phyloP scores from a whole-genome alignment of 2,797 vertebrate species.

The Crocodylus rhombifer region DNA sequence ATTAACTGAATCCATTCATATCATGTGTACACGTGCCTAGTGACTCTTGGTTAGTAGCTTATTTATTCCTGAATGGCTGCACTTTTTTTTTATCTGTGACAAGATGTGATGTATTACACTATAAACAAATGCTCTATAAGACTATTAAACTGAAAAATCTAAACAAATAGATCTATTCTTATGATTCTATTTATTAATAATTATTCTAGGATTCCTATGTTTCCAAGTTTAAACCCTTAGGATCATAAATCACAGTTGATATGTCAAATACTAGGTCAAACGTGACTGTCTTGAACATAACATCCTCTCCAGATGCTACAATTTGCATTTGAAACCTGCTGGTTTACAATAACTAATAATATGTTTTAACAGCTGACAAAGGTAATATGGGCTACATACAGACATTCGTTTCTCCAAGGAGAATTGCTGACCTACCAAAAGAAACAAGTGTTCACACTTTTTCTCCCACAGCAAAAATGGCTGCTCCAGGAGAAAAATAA shows the following conservation, averaged over 20 bases:
- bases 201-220: conserved; percentile 10
- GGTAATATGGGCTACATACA: not conserved
- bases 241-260: not conserved
- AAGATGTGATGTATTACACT: not conserved
- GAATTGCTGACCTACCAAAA: too few relatives aligned
- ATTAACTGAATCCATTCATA: too few relatives aligned
- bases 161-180: not conserved
- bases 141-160: not conserved
- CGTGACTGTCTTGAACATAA: conserved; percentile 5
- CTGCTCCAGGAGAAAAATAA: too few relatives aligned
- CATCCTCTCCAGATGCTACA: conserved; percentile 21
- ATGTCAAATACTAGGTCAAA: conserved; percentile 33
- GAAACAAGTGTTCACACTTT: too few relatives aligned
- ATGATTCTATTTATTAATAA: not conserved
- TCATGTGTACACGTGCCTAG: too few relatives aligned
- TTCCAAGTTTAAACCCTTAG: conserved; percentile 27
- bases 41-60: too few relatives aligned
- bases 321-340: conserved; percentile 56
- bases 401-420: too few relatives aligned
- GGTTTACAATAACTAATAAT: conserved; percentile 57
- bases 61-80: too few relatives aligned
- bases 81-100: not conserved
- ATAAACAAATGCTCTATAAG: not conserved
- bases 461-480: too few relatives aligned
- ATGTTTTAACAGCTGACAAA: conserved; percentile 50